Evolutionary conservation across 2,888 invertebrate genomes (phyloP).

Genomic region (Hylaea fasciaria): DNA sequence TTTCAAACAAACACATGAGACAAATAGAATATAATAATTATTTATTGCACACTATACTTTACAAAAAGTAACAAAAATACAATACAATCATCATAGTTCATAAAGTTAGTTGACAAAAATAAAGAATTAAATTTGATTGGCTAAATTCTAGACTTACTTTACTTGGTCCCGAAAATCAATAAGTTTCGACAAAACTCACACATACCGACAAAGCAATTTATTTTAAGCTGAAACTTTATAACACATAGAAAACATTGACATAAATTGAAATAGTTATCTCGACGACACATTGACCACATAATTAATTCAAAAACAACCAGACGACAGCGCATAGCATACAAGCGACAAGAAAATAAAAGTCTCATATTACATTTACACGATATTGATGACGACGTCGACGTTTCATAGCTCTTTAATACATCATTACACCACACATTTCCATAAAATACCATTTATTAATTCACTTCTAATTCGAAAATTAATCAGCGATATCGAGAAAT

Average conservation of each 20-base stretch:
- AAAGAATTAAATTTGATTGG: too few relatives aligned
- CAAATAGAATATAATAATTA: background rate
- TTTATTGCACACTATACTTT: background rate
- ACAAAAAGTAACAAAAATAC: too few relatives aligned
- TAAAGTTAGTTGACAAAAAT: too few relatives aligned
- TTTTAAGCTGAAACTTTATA: too few relatives aligned
- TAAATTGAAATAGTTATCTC: slow-evolving; percentile 11
- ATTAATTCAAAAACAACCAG: slow-evolving; percentile 6
- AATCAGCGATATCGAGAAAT: slow-evolving; percentile 43
- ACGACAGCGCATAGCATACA: slow-evolving; percentile 6
- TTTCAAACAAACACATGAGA: background rate
- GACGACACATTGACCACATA: slow-evolving; percentile 21
- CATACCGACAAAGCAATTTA: too few relatives aligned
- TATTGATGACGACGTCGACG: slow-evolving; percentile 50
- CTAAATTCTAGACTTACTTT: too few relatives aligned
- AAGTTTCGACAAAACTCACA: too few relatives aligned
- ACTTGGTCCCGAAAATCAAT: too few relatives aligned
- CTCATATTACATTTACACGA: slow-evolving; percentile 39
- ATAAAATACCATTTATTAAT: slow-evolving; percentile 52
- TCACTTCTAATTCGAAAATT: slow-evolving; percentile 45
- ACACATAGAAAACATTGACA: background rate
- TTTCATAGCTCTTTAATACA: slow-evolving; percentile 48
- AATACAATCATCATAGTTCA: too few relatives aligned
- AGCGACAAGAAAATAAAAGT: slow-evolving; percentile 28
- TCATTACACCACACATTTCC: slow-evolving; percentile 48